Evolutionary conservation across 2,797 vertebrate species (phyloP).

Genomic region (Ciconia nigra): DNA sequence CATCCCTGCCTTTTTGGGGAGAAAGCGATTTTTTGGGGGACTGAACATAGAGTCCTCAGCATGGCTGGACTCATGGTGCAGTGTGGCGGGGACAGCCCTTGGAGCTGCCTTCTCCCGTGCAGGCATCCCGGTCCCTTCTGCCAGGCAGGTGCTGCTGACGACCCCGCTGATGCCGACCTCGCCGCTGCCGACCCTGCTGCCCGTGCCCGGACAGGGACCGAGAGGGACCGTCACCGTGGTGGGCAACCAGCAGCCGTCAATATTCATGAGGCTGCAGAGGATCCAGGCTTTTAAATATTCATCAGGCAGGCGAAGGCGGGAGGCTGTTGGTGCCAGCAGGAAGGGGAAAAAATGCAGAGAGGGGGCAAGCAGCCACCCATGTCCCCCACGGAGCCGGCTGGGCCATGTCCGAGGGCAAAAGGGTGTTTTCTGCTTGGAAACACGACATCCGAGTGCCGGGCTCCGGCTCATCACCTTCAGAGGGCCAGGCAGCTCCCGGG

Average conservation of each 20-base stretch:
- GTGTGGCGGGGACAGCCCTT: fast-evolving
- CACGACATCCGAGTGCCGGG: fast-evolving
- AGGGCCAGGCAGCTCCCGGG: not conserved
- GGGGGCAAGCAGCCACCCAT: not conserved
- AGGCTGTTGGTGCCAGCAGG: not conserved
- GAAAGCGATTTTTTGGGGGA: not conserved
- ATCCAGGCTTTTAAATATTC: constrained; percentile 34
- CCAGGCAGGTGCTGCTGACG: not conserved
- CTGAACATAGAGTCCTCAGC: not conserved
- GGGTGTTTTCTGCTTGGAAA: not conserved
- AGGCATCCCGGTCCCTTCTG: fast-evolving
- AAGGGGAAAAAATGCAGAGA: not conserved
- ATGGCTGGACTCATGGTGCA: fast-evolving
- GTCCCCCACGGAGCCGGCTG: not conserved
- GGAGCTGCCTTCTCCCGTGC: not conserved
- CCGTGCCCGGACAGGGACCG: not conserved
- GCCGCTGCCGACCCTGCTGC: not conserved
- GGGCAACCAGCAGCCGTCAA: not conserved
- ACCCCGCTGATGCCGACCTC: not conserved
- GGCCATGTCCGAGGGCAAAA: not conserved
- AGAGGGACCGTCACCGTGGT: not conserved
- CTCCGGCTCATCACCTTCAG: not conserved
- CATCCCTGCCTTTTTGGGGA: not conserved
- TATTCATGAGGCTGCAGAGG: constrained; percentile 45
- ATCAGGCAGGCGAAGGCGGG: not conserved